Evolutionary conservation across 1,140 invertebrate species (phyloP).

Genomic region (Steinernema khuongi): DNA sequence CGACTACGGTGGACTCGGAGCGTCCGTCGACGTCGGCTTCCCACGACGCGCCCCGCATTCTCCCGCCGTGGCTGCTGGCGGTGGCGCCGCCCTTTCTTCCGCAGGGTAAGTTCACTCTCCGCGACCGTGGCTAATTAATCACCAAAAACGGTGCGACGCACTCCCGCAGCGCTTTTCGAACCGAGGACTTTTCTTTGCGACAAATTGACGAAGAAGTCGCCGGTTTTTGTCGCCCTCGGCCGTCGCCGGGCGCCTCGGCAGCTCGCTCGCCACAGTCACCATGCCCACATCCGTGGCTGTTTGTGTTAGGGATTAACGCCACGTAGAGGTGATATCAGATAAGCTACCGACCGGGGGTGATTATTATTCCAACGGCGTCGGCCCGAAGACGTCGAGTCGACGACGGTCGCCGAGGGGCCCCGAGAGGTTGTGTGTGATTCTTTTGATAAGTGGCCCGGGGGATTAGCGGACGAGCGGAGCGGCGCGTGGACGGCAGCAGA

Average conservation of each 20-base stretch:
- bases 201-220: not conserved
- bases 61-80: conserved; percentile 5
- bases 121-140: conserved; percentile 7
- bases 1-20: not conserved
- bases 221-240: not conserved
- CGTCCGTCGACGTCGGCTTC: not conserved
- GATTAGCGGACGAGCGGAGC: not conserved
- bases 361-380: conserved; percentile 4
- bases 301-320: conserved; percentile 9
- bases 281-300: not conserved
- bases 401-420: not conserved
- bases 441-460: conserved; percentile 7
- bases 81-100: not conserved
- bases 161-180: conserved; percentile 9
- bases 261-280: not conserved
- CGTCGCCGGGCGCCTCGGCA: not conserved
- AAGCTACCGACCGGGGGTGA: conserved; percentile 7
- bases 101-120: not conserved
- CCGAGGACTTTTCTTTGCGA: not conserved
- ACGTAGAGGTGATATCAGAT: conserved; percentile 14
- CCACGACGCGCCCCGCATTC: not conserved
- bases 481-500: not conserved
- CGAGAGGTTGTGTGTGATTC: not conserved
- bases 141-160: not conserved
- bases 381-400: not conserved